Evolutionary conservation across 2,797 vertebrate genomes (phyloP), one percentile per base, ranked within the genome.

Genomic region (Phoeniculus purpureus): DNA sequence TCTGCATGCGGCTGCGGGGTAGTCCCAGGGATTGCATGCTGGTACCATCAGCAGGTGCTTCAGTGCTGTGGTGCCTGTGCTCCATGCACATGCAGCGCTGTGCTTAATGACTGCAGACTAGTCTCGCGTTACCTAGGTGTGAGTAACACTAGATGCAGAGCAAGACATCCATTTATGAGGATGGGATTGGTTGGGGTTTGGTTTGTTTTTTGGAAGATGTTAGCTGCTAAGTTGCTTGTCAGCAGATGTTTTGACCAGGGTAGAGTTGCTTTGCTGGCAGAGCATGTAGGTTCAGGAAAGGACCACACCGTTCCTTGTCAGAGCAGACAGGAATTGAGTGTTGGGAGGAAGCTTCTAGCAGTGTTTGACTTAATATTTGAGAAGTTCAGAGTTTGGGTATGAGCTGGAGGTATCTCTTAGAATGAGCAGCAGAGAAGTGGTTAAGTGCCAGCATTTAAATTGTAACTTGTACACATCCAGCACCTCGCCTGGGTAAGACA

Each of bases 261-360:
- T 31, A 50, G 34, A 9, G 18, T 27, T n/a, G 29, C 22, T 67
- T 12, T 61, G 15, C 65, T 75, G 56, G 15, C 68, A 21, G 67
- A 62, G 31, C 10, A 3, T 4, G 1, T 55, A 0, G 0, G 34
- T 80, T 21, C 7, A 5, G 56, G 22, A 47, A 40, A 34, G 9
- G 32, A 25, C 0, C 1, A 3, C 64, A 51, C 48, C 0, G 1
- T 31, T 77, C 7, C 5, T 66, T 27, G 40, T 48, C 0, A 1
- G 47, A 70, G 65, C 6, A 50, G 27, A 16, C 3, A 1, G 22
- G 55, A 76, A 19, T 21, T 81, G 32, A 50, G 48, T 83, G 82
- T 85, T 34, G 26, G 4, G 11, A 29, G 18, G n/a, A 52, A 17
- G 10, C 45, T 73, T 76, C 67, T 92, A 17, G 26, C 56, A 83